Conservation (phyloP, 1,140 invertebrate genomes). For the Ceratitis capitata region DNA sequence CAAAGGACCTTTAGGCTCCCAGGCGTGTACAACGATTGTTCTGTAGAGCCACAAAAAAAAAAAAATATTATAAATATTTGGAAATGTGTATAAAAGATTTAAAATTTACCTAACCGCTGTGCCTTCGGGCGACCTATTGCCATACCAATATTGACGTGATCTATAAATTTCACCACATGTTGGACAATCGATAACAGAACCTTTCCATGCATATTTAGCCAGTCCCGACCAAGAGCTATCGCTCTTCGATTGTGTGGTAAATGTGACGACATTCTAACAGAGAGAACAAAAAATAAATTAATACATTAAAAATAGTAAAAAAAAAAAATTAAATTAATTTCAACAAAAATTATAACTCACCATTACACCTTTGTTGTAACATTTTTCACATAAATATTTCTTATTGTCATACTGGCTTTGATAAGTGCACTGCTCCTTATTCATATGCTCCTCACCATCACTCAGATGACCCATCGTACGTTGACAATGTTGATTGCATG, state of each 20-base stretch:
- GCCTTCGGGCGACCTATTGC: conserved; percentile 81
- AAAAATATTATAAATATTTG: background rate
- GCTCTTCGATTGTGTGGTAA: conserved; percentile 70
- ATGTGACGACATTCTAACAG: conserved; percentile 72
- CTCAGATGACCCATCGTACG: conserved; percentile 81
- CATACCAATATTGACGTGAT: conserved; percentile 86
- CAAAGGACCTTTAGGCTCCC: conserved; percentile 68
- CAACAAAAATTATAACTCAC: conserved; percentile 47
- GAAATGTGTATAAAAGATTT: background rate
- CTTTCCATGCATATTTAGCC: conserved; percentile 83
- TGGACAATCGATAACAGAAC: conserved; percentile 83
- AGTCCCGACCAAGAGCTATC: conserved; percentile 78
- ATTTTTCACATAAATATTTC: conserved; percentile 77
- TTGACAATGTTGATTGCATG: conserved; percentile 77
- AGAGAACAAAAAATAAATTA: background rate
- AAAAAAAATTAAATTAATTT: background rate
- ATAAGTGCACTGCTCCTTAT: conserved; percentile 72
- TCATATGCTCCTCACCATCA: conserved; percentile 74
- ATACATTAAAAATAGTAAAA: background rate
- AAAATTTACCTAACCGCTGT: conserved; percentile 69
- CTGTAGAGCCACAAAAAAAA: conserved; percentile 43
- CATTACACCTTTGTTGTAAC: conserved; percentile 62
- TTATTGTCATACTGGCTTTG: conserved; percentile 84
- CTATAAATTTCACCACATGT: conserved; percentile 85
- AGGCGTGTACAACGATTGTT: conserved; percentile 81